Evolutionary conservation across 1,140 invertebrate species (phyloP).

Genomic region (Nylanderia fulva): DNA sequence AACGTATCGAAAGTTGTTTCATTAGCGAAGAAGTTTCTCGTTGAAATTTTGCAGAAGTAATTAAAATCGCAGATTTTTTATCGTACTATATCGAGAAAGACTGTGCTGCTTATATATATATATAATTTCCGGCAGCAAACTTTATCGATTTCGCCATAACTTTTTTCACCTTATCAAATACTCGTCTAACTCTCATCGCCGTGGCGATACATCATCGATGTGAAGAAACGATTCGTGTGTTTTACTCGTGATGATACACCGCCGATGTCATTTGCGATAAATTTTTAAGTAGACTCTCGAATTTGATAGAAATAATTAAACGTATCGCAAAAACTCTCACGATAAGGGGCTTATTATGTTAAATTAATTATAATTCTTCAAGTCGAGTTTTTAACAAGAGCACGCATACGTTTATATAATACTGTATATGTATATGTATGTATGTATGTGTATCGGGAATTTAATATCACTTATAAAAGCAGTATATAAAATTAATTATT

Average conservation of each 20-base stretch:
- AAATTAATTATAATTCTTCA: slow-evolving; percentile 56
- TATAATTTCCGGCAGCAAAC: neutral
- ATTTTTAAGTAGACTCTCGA: slow-evolving; percentile 26
- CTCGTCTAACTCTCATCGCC: slow-evolving; percentile 37
- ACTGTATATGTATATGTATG: too few species aligned
- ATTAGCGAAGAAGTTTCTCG: neutral
- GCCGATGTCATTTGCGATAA: slow-evolving; percentile 22
- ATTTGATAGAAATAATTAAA: slow-evolving; percentile 49
- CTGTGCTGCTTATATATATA: too few species aligned
- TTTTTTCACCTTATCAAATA: slow-evolving; percentile 40
- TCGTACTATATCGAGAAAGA: too few species aligned
- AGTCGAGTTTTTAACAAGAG: neutral
- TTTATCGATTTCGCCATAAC: slow-evolving; percentile 42
- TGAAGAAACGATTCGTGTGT: slow-evolving; percentile 34
- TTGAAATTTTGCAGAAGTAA: neutral
- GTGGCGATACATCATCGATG: slow-evolving; percentile 37
- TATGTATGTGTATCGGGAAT: neutral
- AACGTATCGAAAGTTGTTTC: neutral
- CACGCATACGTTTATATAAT: neutral
- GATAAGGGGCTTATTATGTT: neutral
- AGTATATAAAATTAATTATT: slow-evolving; percentile 35
- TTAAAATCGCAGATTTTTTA: neutral
- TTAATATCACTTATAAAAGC: slow-evolving; percentile 49
- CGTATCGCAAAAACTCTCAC: slow-evolving; percentile 2
- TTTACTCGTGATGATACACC: slow-evolving; percentile 9